Evolutionary conservation across 2,113 vertebrate species (phyloP).

Genomic region (Ancistrus triradiatus): DNA sequence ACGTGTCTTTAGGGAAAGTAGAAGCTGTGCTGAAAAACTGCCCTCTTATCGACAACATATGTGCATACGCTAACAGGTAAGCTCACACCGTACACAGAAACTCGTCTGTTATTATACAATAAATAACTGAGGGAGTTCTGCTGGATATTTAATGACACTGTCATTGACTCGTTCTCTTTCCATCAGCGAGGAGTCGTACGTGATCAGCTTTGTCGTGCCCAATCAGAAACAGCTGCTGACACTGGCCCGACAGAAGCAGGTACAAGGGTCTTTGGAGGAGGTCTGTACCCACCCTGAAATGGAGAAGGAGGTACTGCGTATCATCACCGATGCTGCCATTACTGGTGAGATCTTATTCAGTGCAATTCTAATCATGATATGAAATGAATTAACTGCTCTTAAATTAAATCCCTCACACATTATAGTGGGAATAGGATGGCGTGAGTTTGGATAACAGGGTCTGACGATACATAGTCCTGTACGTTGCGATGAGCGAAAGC

Average conservation of each 20-base stretch:
- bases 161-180: background rate
- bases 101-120: no score
- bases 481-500: no score
- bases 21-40: slow-evolving; percentile 94
- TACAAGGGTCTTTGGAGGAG: slow-evolving; percentile 84
- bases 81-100: no score
- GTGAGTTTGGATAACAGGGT: no score
- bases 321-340: slow-evolving; percentile 84
- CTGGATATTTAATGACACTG: background rate
- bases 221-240: slow-evolving; percentile 88
- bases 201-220: slow-evolving; percentile 95
- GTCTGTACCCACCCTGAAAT: slow-evolving; percentile 84
- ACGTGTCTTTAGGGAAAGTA: slow-evolving; percentile 95
- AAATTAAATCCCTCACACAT: no score
- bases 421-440: no score
- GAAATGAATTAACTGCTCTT: no score
- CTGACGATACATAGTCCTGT: no score
- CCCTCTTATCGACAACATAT: slow-evolving; percentile 91
- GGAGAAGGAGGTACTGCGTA: slow-evolving; percentile 84
- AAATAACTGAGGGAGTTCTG: no score
- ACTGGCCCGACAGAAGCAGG: slow-evolving; percentile 77
- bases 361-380: no score
- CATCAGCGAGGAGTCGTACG: slow-evolving; percentile 89
- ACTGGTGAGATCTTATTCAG: slow-evolving; percentile 75
- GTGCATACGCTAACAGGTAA: slow-evolving; percentile 95